phyloP scores from a whole-genome alignment of 2,888 invertebrate species.

The Drosophila meridionalis region DNA sequence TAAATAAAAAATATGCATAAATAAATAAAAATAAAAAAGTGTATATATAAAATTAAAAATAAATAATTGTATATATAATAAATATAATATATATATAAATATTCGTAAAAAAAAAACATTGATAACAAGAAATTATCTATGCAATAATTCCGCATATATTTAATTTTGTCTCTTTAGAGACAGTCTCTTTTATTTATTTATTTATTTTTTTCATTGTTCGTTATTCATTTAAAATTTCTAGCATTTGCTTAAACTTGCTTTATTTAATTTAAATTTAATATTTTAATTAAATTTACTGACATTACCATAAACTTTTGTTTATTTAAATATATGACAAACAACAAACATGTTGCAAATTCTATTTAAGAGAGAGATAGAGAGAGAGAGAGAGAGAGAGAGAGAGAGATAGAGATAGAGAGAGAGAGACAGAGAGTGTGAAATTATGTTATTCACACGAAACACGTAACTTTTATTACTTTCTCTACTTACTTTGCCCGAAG shows the following conservation, averaged over 20 bases:
- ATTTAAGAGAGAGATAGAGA: neutral
- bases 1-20: too few relatives aligned
- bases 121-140: too few relatives aligned
- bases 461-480: conserved; percentile 5
- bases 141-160: neutral
- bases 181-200: neutral
- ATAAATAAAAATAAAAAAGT: too few relatives aligned
- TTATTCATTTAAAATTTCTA: neutral
- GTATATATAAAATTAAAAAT: too few relatives aligned
- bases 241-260: neutral
- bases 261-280: too few relatives aligned
- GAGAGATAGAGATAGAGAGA: neutral
- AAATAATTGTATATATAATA: too few relatives aligned
- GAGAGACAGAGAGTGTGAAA: neutral
- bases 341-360: conserved; percentile 1
- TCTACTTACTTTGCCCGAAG: conserved; percentile 2
- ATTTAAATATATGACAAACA: neutral
- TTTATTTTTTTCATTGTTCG: neutral
- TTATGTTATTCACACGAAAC: neutral
- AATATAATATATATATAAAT: too few relatives aligned
- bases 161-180: neutral
- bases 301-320: neutral
- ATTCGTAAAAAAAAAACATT: too few relatives aligned
- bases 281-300: neutral
- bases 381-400: neutral